Evolutionary conservation across 2,797 vertebrate genomes (phyloP).

Genomic region (Tangara arthus): DNA sequence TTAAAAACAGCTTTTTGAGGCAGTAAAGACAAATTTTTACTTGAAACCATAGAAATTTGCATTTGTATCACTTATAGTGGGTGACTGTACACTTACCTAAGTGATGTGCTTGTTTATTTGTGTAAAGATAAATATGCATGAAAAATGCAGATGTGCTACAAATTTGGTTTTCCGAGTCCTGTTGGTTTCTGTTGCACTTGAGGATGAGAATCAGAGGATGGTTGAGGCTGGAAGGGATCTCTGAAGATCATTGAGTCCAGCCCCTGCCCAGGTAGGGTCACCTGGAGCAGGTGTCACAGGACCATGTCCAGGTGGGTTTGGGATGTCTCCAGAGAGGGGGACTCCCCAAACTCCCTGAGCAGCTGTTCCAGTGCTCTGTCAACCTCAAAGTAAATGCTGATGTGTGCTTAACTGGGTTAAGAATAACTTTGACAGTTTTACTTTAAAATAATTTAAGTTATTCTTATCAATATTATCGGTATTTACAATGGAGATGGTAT

Average conservation of each 20-base stretch:
- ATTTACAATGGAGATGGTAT: not conserved
- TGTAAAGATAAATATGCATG: not conserved
- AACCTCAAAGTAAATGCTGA: not conserved
- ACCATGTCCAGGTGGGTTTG: not conserved
- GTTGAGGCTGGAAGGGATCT: not conserved
- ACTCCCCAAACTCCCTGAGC: too few relatives aligned
- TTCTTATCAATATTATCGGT: not conserved
- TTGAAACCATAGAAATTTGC: not conserved
- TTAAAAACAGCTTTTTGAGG: not conserved
- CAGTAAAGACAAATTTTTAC: not conserved
- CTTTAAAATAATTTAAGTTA: not conserved
- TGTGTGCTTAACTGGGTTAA: not conserved
- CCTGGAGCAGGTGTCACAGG: not conserved
- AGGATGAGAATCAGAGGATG: not conserved
- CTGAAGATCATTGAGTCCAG: not conserved
- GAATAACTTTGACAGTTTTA: not conserved
- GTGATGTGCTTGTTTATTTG: not conserved
- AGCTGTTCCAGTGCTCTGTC: not conserved
- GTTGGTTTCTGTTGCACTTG: not conserved
- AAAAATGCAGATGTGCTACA: not conserved
- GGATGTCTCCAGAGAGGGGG: not conserved
- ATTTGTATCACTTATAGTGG: not conserved
- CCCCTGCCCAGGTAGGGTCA: not conserved
- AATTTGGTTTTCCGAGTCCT: not conserved
- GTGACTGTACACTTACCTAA: not conserved